Percentiles rank a stretch among this genome's conserved stretches.
phyloP scores from a whole-genome alignment of 2,797 vertebrate genomes.

The Phoebastria nigripes region DNA sequence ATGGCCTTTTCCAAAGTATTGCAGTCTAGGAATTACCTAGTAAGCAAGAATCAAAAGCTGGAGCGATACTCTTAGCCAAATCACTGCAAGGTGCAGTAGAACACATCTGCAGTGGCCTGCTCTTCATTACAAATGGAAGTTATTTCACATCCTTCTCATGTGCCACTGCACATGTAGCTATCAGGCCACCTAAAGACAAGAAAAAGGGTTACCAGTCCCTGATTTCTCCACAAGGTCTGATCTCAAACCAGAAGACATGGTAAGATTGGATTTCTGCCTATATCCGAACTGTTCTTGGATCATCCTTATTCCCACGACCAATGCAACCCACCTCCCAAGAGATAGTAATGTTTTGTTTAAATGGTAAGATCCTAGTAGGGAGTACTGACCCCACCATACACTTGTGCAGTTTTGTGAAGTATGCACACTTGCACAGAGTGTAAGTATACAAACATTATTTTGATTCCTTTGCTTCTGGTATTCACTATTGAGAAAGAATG shows the following conservation, averaged over 20 bases:
- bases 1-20: neutral
- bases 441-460: neutral
- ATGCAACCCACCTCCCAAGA: neutral
- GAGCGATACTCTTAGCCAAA: neutral
- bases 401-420: neutral
- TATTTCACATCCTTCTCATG: neutral
- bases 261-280: neutral
- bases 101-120: neutral
- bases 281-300: neutral
- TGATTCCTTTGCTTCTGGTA: neutral
- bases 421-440: neutral
- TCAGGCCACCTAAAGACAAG: neutral
- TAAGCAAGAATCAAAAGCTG: neutral
- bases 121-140: neutral
- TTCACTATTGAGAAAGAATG: neutral
- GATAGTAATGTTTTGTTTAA: neutral
- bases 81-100: neutral
- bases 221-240: fast-evolving
- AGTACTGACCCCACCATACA: neutral
- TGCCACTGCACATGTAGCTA: neutral
- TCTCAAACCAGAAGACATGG: neutral
- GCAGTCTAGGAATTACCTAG: neutral
- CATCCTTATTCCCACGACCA: neutral
- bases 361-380: neutral
- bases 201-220: neutral